phyloP scores from a whole-genome alignment of 2,797 vertebrate species.

The Poecilia wingei region DNA sequence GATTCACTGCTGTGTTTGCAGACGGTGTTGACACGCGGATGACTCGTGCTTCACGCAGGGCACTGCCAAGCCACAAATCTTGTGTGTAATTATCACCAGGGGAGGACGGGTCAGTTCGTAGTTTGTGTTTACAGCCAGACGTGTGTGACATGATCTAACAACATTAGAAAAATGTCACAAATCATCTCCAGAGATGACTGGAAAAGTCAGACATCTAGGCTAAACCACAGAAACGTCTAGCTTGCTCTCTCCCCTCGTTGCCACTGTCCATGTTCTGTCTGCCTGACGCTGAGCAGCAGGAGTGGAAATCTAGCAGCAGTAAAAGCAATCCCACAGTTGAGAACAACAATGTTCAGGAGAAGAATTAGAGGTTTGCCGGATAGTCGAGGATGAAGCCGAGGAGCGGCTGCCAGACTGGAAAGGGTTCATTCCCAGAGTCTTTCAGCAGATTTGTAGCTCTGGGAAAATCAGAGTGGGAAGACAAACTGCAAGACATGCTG shows the following conservation, averaged over 20 bases:
- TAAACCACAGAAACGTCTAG: not conserved
- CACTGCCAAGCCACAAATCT: not conserved
- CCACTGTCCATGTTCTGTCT: not conserved
- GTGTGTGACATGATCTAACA: not conserved
- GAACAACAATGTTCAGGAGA: slow-evolving; percentile 31
- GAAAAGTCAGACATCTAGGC: slow-evolving; percentile 10
- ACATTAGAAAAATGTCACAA: slow-evolving; percentile 12
- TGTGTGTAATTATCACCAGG: not conserved
- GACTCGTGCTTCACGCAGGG: not conserved
- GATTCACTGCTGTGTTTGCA: not conserved
- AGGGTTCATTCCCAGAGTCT: slow-evolving; percentile 35
- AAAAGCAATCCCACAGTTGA: slow-evolving; percentile 34
- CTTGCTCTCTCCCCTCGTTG: not conserved
- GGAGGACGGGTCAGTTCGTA: slow-evolving; percentile 1
- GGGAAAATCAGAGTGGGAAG: slow-evolving; percentile 25
- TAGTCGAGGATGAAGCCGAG: slow-evolving; percentile 18
- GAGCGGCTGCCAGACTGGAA: slow-evolving; percentile 33
- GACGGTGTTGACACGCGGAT: not conserved
- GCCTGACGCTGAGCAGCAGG: slow-evolving; percentile 23
- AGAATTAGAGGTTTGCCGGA: slow-evolving; percentile 29
- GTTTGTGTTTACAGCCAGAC: slow-evolving; percentile 22
- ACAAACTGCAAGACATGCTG: slow-evolving; percentile 44
- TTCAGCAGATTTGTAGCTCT: slow-evolving; percentile 57
- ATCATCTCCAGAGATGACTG: not conserved
- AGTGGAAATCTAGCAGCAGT: slow-evolving; percentile 28